Evolutionary conservation across 2,888 invertebrate genomes (phyloP), one percentile per base, ranked within the genome.

Genomic region (Adineta ricciae): DNA sequence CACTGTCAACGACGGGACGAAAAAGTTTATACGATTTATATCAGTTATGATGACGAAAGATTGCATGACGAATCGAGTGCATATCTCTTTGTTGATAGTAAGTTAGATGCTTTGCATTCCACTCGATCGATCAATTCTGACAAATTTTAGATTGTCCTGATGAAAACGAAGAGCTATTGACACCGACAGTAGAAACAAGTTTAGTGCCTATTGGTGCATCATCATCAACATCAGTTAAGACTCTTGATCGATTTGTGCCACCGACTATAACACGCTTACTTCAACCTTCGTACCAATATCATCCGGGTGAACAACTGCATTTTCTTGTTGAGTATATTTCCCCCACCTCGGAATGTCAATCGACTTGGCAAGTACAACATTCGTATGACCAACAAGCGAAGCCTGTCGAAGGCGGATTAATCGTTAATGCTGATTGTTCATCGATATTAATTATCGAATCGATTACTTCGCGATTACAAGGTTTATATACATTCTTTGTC

Each of bases 11-110:
- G 41, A 78, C 38, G n/a, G n/a, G 78, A 78, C 19, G 78, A 78
- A 78, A 41, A 41, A 78, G 78, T 78, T 78, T 78, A 78, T 41
- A 78, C 78, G 14, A 78, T 78, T n/a, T n/a, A 78, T 41, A 78
- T 78, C n/a, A 38, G 41, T n/a, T 78, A 41, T 78, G 64, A 64
- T 36, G 32, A 64, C 32, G 78, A n/a, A 41, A 38, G 0, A 41
- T 78, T 78, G n/a, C 38, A 41, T 41, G 78, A 78, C 41, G 78
- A 78, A 78, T 78, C 78, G 8, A 41, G 41, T 41, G 78, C 78
- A 36, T 78, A 78, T 41, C 78, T 78, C 3, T 78, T 78, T 78
- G 21, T 78, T n/a, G 14, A 78, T 78, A n/a, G 78, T 78, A 41
- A 78, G 78, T 78, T 38, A 46, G 11, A 46, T n/a, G n/a, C n/a